Conservation (phyloP, 2,113 vertebrate genomes). For the Leptocoma aspasia region DNA sequence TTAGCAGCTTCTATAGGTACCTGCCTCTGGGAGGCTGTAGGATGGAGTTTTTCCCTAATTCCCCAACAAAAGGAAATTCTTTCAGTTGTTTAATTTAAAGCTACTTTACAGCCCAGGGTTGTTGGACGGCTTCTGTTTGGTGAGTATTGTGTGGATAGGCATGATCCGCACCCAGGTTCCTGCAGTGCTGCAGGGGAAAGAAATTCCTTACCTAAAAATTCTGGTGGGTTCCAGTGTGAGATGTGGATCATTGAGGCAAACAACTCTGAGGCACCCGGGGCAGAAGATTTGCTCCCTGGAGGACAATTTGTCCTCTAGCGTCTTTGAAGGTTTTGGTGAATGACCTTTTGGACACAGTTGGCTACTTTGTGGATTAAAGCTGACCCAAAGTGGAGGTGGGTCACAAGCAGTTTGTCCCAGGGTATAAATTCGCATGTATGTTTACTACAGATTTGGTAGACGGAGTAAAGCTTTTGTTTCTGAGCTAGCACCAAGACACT, state of each 20-base stretch:
- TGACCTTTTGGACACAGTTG: background rate
- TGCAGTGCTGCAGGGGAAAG: background rate
- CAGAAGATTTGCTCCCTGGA: accelerated
- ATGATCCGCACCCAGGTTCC: background rate
- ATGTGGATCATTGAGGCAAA: background rate
- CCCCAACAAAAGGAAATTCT: background rate
- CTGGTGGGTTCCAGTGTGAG: background rate
- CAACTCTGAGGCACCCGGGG: background rate
- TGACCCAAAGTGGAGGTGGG: background rate
- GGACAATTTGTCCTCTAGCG: accelerated
- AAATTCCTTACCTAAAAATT: background rate
- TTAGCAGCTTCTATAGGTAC: background rate
- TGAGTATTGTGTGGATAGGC: too few species aligned
- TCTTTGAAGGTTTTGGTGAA: background rate
- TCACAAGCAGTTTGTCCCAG: background rate
- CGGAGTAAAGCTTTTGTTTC: background rate
- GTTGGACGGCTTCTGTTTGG: accelerated
- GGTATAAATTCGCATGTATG: background rate
- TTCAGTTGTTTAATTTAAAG: background rate
- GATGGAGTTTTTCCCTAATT: background rate
- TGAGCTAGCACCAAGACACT: accelerated
- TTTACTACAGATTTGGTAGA: background rate
- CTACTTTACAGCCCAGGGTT: background rate
- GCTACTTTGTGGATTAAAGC: background rate
- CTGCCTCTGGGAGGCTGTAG: background rate